Base-by-base conservation (phyloP, 2,797 vertebrate species). In the Netta rufina region DNA sequence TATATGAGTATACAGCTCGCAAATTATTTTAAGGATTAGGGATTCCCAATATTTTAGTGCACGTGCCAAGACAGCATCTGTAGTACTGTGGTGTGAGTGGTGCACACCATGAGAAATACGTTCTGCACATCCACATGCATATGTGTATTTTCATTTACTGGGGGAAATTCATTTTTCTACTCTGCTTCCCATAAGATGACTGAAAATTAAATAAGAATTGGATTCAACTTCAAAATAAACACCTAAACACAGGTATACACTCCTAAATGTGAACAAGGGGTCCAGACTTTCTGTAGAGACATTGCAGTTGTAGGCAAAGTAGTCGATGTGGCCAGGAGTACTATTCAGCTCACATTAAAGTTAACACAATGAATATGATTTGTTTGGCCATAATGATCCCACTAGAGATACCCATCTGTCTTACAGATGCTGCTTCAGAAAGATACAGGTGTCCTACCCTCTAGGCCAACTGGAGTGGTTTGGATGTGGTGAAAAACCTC, bases 321-420 rank as follows among this genome's bases (percentile, higher is more conserved):
- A 24, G 30, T n/a, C 33, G 38, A 14, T 0, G 0, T 82, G 51
- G 17, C 24, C 6, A 8, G 76, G n/a, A 57, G 9, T 27, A 9
- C n/a, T 82, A 0, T 47, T 2, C 2, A 9, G 13, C 22, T 18
- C 51, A 21, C 33, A 27, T 43, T 69, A 30, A 81, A 61, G 6
- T 45, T 82, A 70, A 49, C 30, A 36, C 11, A 8, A 12, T 71
- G 43, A 67, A 18, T 74, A 11, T n/a, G n/a, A 69, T 54, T 88
- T 45, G 45, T 0, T 36, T 88, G 90, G 8, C 54, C 85, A 6
- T 51, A 43, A 2, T 28, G 30, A 43, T 75, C n/a, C 28, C 19
- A 11, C 71, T 6, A 65, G 76, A 80, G 19, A 17, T 65, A 19
- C 6, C 7, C 24, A 54, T 22, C 12, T 82, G 28, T 16, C 69